phyloP scores from a whole-genome alignment of 2,797 vertebrate genomes.

The Aulostomus chinensis region DNA sequence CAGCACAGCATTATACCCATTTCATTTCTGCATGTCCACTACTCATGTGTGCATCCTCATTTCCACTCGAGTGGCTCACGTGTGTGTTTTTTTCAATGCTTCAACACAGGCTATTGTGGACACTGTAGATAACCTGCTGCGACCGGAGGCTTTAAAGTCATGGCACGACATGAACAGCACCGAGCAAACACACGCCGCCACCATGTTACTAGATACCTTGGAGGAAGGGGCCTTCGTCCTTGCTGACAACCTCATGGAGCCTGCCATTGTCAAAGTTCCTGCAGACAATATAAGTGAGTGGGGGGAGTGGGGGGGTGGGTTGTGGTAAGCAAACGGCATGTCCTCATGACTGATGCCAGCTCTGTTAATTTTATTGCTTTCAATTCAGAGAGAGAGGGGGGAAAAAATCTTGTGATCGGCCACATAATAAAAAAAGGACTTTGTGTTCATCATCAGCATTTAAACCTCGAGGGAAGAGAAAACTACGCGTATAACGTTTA shows the following conservation, averaged over 20 bases:
- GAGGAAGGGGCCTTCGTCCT: conserved; percentile 98
- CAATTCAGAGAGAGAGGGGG: conserved; percentile 51
- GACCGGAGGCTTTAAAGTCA: conserved; percentile 94
- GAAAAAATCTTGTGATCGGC: conserved; percentile 45
- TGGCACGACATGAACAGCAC: conserved; percentile 99
- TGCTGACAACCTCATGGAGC: conserved; percentile 97
- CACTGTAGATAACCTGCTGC: conserved; percentile 97
- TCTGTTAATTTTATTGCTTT: conserved; percentile 52
- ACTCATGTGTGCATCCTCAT: not conserved
- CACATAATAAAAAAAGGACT: conserved; percentile 54
- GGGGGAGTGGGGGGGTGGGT: no score
- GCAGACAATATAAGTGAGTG: conserved; percentile 97
- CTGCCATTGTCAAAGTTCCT: conserved; percentile 95
- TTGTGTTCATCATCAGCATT: conserved; percentile 73
- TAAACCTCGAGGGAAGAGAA: conserved; percentile 64
- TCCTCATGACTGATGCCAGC: conserved; percentile 22
- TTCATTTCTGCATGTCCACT: conserved; percentile 51
- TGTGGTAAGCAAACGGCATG: conserved; percentile 32
- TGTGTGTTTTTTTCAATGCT: conserved; percentile 42
- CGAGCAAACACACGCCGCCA: conserved; percentile 96
- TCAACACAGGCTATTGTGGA: conserved; percentile 94
- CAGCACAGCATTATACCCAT: conserved; percentile 16
- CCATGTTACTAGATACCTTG: conserved; percentile 97
- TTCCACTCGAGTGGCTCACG: no score
- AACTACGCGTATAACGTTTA: conserved; percentile 72